Evolutionary conservation across 37 sponge, comb jelly and placozoan genomes (phyloP), one percentile per base, ranked within the genome.

Genomic region (Hormiphora californensis): DNA sequence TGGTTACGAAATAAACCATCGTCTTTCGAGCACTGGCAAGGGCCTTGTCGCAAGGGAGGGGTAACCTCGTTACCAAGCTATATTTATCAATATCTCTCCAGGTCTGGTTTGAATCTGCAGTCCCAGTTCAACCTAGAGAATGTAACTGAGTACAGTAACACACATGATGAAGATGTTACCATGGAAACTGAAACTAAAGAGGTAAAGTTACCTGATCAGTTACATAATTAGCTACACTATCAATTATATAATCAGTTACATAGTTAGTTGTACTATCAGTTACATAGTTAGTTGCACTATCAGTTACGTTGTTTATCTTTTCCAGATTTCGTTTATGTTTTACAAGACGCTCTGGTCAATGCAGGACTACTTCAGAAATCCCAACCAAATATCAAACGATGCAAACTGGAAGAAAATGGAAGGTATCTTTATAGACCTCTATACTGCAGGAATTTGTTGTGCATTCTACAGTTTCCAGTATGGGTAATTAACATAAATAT

Each of bases 51-150:
- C n/a, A n/a, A n/a, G n/a, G n/a, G n/a, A n/a, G n/a, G n/a, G n/a
- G n/a, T n/a, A n/a, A n/a, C n/a, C n/a, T n/a, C n/a, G n/a, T n/a
- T n/a, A n/a, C n/a, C n/a, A n/a, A n/a, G n/a, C n/a, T n/a, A n/a
- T n/a, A n/a, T n/a, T n/a, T n/a, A n/a, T n/a, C n/a, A n/a, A n/a
- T n/a, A n/a, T n/a, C n/a, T n/a, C n/a, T n/a, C 43, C 44, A 73
- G 86, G 62, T 86, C 86, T 31, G 89, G 89, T 0, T 92, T 98
- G 17, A 98, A 98, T 38, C 91, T 98, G 32, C 95, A 91, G 92
- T 95, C 94, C 49, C 95, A 94, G 32, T 98, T 98, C 91, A 98
- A 98, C 86, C 54, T 93, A 40, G 99, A 95, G 36, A 98, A 98
- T 41, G 89, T 98, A 21, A 98, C 99, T 21, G 55, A 90, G 11